phyloP scores from a whole-genome alignment of 2,113 vertebrate genomes.

The Ageneiosus marmoratus region DNA sequence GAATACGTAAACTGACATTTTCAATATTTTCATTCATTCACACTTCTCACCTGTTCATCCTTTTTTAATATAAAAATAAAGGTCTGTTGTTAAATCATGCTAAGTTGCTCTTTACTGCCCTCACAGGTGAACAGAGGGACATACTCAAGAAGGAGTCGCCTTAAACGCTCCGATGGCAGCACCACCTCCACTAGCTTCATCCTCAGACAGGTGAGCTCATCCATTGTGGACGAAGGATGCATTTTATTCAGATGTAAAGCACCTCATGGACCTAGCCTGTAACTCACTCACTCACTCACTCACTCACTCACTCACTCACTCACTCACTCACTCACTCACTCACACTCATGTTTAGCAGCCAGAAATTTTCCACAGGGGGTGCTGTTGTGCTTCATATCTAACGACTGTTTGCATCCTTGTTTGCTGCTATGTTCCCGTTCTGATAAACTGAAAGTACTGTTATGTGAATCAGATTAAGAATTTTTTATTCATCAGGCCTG shows the following conservation, averaged over 20 bases:
- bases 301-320: too few relatives aligned
- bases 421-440: not conserved
- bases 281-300: too few relatives aligned
- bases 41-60: not conserved
- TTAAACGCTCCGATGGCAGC: constrained; percentile 75
- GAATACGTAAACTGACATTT: not conserved
- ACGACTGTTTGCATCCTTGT: too few relatives aligned
- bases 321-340: too few relatives aligned
- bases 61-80: constrained; percentile 5
- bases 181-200: constrained; percentile 81
- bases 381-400: too few relatives aligned
- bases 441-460: not conserved
- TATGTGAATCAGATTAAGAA: not conserved
- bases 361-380: too few relatives aligned
- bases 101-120: constrained; percentile 22
- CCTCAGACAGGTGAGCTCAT: constrained; percentile 66
- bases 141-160: constrained; percentile 79
- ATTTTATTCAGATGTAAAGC: not conserved
- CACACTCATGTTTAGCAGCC: too few relatives aligned
- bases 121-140: constrained; percentile 68
- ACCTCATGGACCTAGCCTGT: too few relatives aligned
- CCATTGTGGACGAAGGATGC: not conserved
- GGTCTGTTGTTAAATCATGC: constrained; percentile 20
- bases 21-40: constrained; percentile 51
- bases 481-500: not conserved